Evolutionary conservation across 53 echinoderm and acorn worm species (phyloP).

Genomic region (Arbacia lixula): DNA sequence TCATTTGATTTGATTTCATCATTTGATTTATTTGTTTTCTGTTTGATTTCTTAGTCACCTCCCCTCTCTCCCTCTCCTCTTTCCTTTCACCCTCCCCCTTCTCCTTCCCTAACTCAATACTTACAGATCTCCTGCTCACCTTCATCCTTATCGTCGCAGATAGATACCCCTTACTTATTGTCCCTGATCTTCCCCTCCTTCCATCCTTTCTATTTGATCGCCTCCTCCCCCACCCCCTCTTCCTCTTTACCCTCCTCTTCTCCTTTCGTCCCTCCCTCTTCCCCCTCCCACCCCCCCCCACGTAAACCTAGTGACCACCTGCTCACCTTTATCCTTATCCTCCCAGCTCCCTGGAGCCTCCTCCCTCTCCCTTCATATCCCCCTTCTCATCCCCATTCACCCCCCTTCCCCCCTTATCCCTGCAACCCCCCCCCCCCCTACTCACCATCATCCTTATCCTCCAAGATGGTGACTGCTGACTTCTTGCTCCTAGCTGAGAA

Average conservation of each 20-base stretch:
- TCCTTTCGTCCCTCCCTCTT: not conserved
- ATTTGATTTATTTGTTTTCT: no score
- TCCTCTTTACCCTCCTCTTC: not conserved
- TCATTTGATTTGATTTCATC: no score
- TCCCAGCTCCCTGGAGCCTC: conserved; percentile 27
- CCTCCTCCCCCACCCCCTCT: conserved; percentile 3
- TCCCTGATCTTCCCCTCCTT: not conserved
- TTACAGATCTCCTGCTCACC: no score
- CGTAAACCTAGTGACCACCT: conserved; percentile 43
- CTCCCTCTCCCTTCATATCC: conserved; percentile 12
- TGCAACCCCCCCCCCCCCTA: not conserved
- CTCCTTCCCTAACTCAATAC: no score
- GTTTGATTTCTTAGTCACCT: no score
- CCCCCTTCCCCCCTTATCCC: not conserved
- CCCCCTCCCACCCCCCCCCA: not conserved
- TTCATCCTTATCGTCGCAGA: no score
- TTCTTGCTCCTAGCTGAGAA: conserved; percentile 48
- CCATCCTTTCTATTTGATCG: not conserved
- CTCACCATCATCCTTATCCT: conserved; percentile 27
- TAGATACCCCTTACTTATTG: no score
- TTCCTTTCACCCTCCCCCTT: no score
- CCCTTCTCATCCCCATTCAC: conserved; percentile 14
- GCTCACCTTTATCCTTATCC: conserved; percentile 22
- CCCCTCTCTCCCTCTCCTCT: no score
- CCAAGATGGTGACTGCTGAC: conserved; percentile 31